Conservation (phyloP, 2,113 vertebrate species). For the Ceyx margarethae region DNA sequence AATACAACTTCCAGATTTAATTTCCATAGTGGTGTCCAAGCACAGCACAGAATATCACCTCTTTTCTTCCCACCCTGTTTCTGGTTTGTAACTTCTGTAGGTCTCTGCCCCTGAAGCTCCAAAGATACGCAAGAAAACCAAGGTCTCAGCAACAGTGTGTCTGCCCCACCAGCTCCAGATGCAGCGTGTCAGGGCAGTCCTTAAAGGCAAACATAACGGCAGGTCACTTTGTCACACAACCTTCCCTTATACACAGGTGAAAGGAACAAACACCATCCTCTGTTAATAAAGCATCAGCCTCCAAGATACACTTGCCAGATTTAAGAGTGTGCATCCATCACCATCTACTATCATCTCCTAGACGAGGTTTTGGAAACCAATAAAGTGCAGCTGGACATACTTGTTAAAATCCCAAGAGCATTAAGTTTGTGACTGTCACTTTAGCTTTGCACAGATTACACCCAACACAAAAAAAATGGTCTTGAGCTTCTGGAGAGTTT, state of each 20-base stretch:
- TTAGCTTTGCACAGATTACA: not conserved
- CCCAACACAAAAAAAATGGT: not conserved
- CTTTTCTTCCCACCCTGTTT: not conserved
- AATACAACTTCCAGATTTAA: slow-evolving; percentile 10
- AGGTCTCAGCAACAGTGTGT: not conserved
- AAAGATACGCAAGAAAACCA: not conserved
- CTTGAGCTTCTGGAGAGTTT: not conserved
- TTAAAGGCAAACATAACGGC: not conserved
- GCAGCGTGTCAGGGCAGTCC: not conserved
- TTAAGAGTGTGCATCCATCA: not conserved
- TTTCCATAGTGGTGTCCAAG: not conserved
- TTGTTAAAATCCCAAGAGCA: not conserved
- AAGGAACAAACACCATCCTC: not conserved
- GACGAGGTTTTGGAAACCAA: not conserved
- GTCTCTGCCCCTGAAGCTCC: not conserved
- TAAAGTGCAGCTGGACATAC: not conserved
- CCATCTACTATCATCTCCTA: not conserved
- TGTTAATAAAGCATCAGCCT: not conserved
- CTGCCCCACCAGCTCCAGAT: not conserved
- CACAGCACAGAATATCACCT: not conserved
- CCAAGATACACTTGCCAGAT: not conserved
- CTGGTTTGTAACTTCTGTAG: not conserved
- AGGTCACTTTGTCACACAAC: not conserved
- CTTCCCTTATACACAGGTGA: not conserved
- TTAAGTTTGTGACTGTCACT: not conserved